A percentile compares a stretch with the other conserved stretches of the same genome.
Evolutionary conservation across 2,888 invertebrate genomes (phyloP).

Genomic region (Pammene fasciana): DNA sequence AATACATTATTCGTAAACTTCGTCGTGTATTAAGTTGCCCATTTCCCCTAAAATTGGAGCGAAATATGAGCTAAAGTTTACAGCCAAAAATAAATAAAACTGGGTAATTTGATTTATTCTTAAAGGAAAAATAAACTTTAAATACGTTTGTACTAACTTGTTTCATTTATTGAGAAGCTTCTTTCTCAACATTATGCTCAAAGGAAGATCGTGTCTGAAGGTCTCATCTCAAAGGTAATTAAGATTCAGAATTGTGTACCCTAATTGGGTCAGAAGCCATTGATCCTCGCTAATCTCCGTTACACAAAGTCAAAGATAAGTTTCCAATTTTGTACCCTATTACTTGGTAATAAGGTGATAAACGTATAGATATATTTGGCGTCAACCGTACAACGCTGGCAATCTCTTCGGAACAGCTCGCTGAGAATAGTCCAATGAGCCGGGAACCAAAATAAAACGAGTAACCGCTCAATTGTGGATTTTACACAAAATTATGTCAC

Average conservation of each 20-base stretch:
- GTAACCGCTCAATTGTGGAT: constrained; percentile 50
- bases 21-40: too few species aligned
- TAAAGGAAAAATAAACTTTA: too few species aligned
- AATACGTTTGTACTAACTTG: too few species aligned
- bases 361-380: neutral
- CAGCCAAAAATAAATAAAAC: too few species aligned
- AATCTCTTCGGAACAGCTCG: constrained; percentile 47
- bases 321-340: constrained; percentile 14
- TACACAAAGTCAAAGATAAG: neutral
- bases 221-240: neutral
- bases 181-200: neutral
- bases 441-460: constrained; percentile 61
- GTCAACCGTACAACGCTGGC: constrained; percentile 43
- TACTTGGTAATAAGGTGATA: neutral
- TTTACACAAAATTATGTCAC: constrained; percentile 1
- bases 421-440: constrained; percentile 62
- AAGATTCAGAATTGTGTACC: constrained; percentile 1
- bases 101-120: too few species aligned
- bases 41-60: too few species aligned
- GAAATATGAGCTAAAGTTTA: too few species aligned
- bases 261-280: constrained; percentile 28
- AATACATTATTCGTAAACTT: too few species aligned
- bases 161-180: neutral
- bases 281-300: constrained; percentile 42
- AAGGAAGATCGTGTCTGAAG: neutral